Conservation (phyloP, 2,113 vertebrate genomes). For the Rhinopithecus roxellana region DNA sequence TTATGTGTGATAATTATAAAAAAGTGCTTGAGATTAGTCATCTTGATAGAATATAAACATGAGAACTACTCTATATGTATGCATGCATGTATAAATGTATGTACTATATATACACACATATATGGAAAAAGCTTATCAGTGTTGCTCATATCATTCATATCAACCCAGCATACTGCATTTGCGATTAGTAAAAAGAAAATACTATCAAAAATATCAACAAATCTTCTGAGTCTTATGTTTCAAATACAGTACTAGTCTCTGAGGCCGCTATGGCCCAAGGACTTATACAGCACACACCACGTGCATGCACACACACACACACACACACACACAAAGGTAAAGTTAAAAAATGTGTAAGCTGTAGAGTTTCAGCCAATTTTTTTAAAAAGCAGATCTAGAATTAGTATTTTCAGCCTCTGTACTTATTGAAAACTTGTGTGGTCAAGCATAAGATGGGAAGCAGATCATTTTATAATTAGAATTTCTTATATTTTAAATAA, state of each 20-base stretch:
- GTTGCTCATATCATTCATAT: not conserved
- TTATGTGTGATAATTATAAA: conserved; percentile 46
- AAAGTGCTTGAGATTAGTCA: conserved; percentile 45
- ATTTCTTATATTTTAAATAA: not conserved
- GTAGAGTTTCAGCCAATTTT: not conserved
- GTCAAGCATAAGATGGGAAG: not conserved
- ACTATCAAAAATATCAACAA: not conserved
- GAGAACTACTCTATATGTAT: conserved; percentile 33
- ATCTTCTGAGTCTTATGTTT: not conserved
- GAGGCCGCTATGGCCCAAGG: not conserved
- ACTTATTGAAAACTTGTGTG: not conserved
- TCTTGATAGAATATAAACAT: conserved; percentile 35
- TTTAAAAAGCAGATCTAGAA: not conserved
- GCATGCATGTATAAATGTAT: not conserved
- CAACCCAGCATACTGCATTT: not conserved
- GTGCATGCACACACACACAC: rapidly evolving
- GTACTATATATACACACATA: not conserved
- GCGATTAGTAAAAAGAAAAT: conserved; percentile 18
- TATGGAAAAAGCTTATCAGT: not conserved
- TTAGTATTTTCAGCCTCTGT: not conserved
- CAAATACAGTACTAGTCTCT: not conserved
- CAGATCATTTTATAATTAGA: not conserved
- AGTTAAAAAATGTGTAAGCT: not conserved
- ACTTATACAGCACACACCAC: not conserved
- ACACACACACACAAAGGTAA: not conserved